Conservation (phyloP, 2,797 vertebrate species). For the Tapirus indicus region DNA sequence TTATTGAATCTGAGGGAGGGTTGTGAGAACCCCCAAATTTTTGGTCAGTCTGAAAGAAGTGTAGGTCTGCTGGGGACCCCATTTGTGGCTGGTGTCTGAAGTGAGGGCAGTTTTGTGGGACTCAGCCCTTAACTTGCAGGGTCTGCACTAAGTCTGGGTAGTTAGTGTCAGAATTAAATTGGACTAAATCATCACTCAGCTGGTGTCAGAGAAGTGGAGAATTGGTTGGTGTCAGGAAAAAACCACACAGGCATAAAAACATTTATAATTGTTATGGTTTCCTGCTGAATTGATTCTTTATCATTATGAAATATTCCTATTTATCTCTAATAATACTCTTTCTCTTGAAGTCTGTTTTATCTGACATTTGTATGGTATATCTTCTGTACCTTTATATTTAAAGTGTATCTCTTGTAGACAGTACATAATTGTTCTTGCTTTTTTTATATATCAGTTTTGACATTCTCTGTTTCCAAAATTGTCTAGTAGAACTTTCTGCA, state of each 20-base stretch:
- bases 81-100: not conserved
- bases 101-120: not conserved
- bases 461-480: not conserved
- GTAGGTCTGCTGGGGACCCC: not conserved
- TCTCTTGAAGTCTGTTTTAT: not conserved
- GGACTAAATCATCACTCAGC: not conserved
- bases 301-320: not conserved
- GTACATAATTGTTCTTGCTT: not conserved
- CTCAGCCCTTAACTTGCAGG: not conserved
- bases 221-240: not conserved
- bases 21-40: not conserved
- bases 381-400: slow-evolving; percentile 7
- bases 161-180: not conserved
- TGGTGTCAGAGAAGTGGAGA: not conserved
- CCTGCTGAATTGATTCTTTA: not conserved
- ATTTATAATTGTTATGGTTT: slow-evolving; percentile 20
- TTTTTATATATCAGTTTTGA: not conserved
- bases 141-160: not conserved
- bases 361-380: not conserved
- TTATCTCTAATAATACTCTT: not conserved
- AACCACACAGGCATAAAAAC: not conserved
- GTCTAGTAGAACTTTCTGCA: not conserved
- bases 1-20: not conserved
- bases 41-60: not conserved
- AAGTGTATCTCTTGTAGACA: not conserved